These are phyloP conservation scores for Oligia strigilis DNA, from an alignment of 2,888 invertebrate genomes.

Conservation along the genomic window DNA sequence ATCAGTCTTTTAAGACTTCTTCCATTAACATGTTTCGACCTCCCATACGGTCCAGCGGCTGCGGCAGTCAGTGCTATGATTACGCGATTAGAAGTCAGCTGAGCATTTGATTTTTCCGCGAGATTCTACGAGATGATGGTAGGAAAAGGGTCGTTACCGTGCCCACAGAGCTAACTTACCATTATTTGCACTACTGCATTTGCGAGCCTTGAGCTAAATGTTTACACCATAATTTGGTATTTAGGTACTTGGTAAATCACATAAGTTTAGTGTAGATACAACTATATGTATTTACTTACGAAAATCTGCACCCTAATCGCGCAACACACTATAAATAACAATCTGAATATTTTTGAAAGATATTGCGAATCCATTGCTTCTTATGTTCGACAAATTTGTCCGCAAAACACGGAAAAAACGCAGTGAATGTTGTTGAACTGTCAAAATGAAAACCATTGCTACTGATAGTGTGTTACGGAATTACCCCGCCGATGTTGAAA, in stretches of 20 bases:
- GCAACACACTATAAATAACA: neutral
- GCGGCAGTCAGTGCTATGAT: neutral
- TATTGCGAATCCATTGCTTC: no score
- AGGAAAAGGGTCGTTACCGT: conserved; percentile 40
- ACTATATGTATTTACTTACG: no score
- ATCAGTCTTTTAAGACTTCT: neutral
- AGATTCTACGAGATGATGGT: conserved; percentile 7
- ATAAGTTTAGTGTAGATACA: neutral
- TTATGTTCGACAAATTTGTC: no score
- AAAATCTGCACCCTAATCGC: neutral
- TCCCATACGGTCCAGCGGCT: neutral
- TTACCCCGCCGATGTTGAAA: no score
- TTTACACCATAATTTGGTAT: neutral
- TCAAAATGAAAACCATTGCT: neutral
- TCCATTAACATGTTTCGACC: neutral
- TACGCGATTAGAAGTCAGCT: neutral
- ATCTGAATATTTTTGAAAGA: no score
- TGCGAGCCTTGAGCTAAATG: conserved; percentile 29
- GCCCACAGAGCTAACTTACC: conserved; percentile 19
- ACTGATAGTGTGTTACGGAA: no score
- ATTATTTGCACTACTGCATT: conserved; percentile 31
- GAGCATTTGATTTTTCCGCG: conserved; percentile 13
- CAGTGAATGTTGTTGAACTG: neutral
- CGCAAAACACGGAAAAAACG: no score
- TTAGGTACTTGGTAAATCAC: neutral